Conservation (phyloP, 2,113 vertebrate species). For the Cyprinodon tularosa region DNA sequence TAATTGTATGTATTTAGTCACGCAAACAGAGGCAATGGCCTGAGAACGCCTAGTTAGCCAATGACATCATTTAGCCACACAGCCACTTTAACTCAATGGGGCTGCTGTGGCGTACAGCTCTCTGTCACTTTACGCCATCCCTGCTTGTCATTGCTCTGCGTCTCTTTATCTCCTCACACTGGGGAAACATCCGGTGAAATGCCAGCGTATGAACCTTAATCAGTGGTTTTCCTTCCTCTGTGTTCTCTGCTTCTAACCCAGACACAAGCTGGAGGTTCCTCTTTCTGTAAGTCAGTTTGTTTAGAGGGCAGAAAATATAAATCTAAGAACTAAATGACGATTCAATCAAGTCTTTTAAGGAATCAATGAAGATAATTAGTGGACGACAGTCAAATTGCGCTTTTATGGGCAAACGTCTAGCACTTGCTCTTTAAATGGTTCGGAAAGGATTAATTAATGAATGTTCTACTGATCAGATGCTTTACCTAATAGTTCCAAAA, state of each 20-base stretch:
- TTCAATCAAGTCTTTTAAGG: background rate
- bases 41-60: constrained; percentile 98
- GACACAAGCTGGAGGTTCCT: background rate
- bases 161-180: constrained; percentile 6
- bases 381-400: background rate
- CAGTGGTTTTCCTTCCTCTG: background rate
- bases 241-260: background rate
- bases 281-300: background rate
- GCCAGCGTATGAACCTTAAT: background rate
- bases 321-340: background rate
- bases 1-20: constrained; percentile 99
- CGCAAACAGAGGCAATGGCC: constrained; percentile 99
- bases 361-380: background rate
- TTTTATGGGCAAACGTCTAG: background rate
- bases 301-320: background rate
- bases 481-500: background rate
- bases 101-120: constrained; percentile 77
- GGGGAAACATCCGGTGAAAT: background rate
- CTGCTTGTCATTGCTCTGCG: constrained; percentile 19
- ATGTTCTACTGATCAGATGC: constrained; percentile 11
- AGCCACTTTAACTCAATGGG: constrained; percentile 87
- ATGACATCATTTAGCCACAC: constrained; percentile 95
- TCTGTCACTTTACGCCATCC: constrained; percentile 65
- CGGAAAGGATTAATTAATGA: background rate
- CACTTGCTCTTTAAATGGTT: background rate